Conservation (phyloP, 1,140 invertebrate species). For the Pseudobourletiella spinata region DNA sequence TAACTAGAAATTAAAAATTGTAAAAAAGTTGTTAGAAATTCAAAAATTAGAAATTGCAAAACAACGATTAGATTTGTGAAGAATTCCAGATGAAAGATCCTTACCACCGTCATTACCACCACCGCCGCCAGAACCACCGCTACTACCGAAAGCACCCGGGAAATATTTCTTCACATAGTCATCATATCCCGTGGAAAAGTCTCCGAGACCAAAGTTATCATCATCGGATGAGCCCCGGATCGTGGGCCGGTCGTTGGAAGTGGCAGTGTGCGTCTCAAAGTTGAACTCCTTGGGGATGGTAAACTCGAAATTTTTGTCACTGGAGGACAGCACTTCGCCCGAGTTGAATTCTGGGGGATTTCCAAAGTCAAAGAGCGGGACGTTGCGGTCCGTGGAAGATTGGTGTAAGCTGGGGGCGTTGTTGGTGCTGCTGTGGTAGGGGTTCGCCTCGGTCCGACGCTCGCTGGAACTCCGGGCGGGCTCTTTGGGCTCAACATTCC, state of each 20-base stretch:
- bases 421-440: no score
- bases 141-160: constrained; percentile 19
- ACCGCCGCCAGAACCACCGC: neutral
- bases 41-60: no score
- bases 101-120: no score
- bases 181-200: constrained; percentile 29
- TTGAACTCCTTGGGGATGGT: constrained; percentile 31
- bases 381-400: no score
- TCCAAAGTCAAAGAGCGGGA: constrained; percentile 23
- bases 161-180: constrained; percentile 32
- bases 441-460: neutral
- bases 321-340: no score
- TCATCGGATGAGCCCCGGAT: neutral
- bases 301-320: constrained; percentile 25
- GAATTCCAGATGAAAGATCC: no score
- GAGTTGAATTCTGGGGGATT: constrained; percentile 25
- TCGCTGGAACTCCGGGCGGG: neutral
- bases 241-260: constrained; percentile 16
- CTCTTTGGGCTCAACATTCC: no score
- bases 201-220: constrained; percentile 3
- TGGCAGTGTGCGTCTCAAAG: constrained; percentile 19
- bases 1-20: no score
- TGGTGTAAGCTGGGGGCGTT: no score
- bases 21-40: neutral
- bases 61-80: no score